Base-by-base conservation (phyloP, 2,113 vertebrate genomes). In the Lepisosteus oculatus region DNA sequence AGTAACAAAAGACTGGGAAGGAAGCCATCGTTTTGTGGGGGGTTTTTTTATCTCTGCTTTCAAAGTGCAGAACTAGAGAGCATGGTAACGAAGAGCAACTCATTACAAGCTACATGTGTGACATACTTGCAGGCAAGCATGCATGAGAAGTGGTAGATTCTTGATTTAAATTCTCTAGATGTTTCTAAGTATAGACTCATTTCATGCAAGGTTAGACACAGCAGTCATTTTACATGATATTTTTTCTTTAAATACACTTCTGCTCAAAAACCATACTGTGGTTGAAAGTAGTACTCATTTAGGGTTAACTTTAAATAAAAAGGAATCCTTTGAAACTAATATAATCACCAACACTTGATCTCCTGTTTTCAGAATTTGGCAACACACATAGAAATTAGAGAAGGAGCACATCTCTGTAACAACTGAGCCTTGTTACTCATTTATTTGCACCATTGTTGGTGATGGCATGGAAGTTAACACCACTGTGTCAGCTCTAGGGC, bases 121-220 rank as follows among this genome's bases (percentile, higher is more conserved):
- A 83, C 47, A 65, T 69, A 61, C 43, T 69, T 80, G 74, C 79
- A 83, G 77, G 66, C 79, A 79, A 81, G 79, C 76, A 73, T 17
- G 47, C 65, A 70, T 8, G 71, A 14, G 67, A 65, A 81, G 81
- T 59, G 71, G 68, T 75, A 78, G 59, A 41, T 69, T 68, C 73
- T 72, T 72, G 83, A 84, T 77, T 78, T 77, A 66, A 85, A 81
- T 76, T 72, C 43, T 80, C 82, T 76, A 77, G 66, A 66, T 74
- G 70, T 74, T 76, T 86, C 54, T 71, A 79, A 84, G 80, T 87
- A 79, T 79, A 84, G 78, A 77, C 86, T 87, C 81, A 87, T 90
- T 90, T 89, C 87, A 87, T 87, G 88, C 90, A 87, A 88, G 86
- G 86, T 88, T 91, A 86, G 83, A 87, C 87, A 88, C 85, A 85